These are phyloP conservation scores for Drosophila tripunctata DNA, from an alignment of 2,888 invertebrate genomes.

Conservation along the genomic window DNA sequence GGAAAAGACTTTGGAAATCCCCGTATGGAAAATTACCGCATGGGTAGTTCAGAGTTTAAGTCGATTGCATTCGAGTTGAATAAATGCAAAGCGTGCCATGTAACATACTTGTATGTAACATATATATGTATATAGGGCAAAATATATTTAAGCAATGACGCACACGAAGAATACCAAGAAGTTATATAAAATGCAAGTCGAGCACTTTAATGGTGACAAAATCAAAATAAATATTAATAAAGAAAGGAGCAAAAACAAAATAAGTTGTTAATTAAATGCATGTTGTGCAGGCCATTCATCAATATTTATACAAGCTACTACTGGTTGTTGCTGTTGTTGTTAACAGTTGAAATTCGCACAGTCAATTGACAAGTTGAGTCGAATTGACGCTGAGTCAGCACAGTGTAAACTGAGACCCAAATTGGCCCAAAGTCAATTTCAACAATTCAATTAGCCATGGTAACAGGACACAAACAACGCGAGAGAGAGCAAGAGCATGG, in stretches of 20 bases:
- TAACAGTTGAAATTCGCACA: constrained; percentile 18
- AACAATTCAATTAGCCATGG: constrained; percentile 50
- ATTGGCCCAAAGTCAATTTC: constrained; percentile 35
- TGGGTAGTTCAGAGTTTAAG: constrained; percentile 20
- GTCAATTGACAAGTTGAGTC: constrained; percentile 39
- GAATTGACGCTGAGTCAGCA: constrained; percentile 40
- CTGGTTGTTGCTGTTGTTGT: not conserved
- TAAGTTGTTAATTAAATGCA: constrained; percentile 41
- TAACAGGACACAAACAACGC: not conserved
- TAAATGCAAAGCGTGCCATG: constrained; percentile 43
- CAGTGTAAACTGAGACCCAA: constrained; percentile 22
- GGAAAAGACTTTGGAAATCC: constrained; percentile 16
- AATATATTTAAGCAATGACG: constrained; percentile 23
- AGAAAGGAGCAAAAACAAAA: not conserved
- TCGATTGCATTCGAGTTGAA: constrained; percentile 44
- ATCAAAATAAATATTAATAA: constrained; percentile 14
- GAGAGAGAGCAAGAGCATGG: not conserved
- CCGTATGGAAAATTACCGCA: constrained; percentile 45
- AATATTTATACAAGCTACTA: constrained; percentile 42
- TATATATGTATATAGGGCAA: constrained; percentile 28
- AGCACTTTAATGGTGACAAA: constrained; percentile 28
- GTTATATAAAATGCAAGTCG: constrained; percentile 47
- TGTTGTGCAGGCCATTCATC: constrained; percentile 29
- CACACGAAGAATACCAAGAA: constrained; percentile 45
- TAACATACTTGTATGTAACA: not conserved